These are phyloP conservation scores for Bos javanicus DNA, from an alignment of 2,113 vertebrate genomes.

Conservation along the genomic window DNA sequence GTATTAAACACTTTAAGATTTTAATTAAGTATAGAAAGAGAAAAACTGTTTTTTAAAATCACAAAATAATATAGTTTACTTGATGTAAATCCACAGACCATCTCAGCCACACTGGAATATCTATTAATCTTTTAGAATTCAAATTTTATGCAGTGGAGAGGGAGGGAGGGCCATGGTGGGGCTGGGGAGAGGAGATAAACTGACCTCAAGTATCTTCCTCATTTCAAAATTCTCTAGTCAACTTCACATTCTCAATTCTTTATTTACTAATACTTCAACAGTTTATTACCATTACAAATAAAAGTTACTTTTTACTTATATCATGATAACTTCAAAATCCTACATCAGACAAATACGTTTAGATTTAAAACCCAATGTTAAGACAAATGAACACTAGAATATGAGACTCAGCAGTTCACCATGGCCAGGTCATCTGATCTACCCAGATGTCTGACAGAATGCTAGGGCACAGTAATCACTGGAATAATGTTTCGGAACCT, in stretches of 20 bases:
- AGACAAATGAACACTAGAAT: background rate
- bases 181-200: background rate
- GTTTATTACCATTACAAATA: background rate
- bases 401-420: background rate
- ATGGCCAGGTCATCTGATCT: background rate
- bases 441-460: background rate
- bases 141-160: background rate
- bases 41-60: background rate
- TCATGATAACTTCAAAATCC: background rate
- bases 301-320: conserved; percentile 21
- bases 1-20: background rate
- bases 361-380: background rate
- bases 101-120: background rate
- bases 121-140: background rate
- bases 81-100: background rate
- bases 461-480: background rate
- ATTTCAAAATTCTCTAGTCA: conserved; percentile 18
- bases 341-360: conserved; percentile 2
- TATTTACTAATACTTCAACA: background rate
- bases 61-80: background rate
- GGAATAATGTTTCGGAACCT: background rate
- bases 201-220: background rate
- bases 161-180: background rate
- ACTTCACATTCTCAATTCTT: background rate
- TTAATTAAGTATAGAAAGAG: background rate